Base-by-base conservation (phyloP, 2,888 invertebrate genomes). In the Siphonodentalium dalli region DNA sequence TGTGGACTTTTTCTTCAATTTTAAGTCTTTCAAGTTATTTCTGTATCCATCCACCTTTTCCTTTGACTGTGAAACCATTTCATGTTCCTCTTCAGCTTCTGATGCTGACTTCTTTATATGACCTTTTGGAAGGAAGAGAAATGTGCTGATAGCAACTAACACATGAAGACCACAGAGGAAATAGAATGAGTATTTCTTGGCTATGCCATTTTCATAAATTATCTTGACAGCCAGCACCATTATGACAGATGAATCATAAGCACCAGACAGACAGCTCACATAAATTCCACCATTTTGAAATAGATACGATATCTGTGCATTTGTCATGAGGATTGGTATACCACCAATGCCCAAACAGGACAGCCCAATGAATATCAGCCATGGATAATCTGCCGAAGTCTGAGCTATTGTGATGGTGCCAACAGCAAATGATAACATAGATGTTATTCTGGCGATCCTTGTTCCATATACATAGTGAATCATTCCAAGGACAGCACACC, bases 381-480 rank as follows among this genome's bases (percentile, higher is more conserved):
- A 68, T 2, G 73, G 69, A 2, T 45, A 41, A 11, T 65, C 70
- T 71, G 52, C 42, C 56, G 47, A n/a, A 40, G 3, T 28, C 8
- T 11, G 9, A 20, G 20, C 15, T 11, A 3, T 9, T 15, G 0
- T 13, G 20, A n/a, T 15, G 9, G 20, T 23, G 1, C 8, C 15
- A 1, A 1, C 2, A 24, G 15, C 15, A 15, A 23, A 20, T 28
- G 65, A 71, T 68, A 63, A 73, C 73, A 65, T 53, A 1, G 70
- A 54, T 24, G 59, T 47, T 7, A 73, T 26, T 37, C 73, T 53
- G 20, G 73, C 66, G 9, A 67, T 54, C 28, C 73, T 52, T 4
- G 68, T 71, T n/a, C 73, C 73, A 58, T 63, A 71, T 42, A 63
- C 68, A 48, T 60, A 70, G 53, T 65, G 68, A 51, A 73, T 51